Percentiles rank a stretch among this genome's conserved stretches.
Conservation (phyloP, 2,888 invertebrate genomes). For the Rhagium mordax region DNA sequence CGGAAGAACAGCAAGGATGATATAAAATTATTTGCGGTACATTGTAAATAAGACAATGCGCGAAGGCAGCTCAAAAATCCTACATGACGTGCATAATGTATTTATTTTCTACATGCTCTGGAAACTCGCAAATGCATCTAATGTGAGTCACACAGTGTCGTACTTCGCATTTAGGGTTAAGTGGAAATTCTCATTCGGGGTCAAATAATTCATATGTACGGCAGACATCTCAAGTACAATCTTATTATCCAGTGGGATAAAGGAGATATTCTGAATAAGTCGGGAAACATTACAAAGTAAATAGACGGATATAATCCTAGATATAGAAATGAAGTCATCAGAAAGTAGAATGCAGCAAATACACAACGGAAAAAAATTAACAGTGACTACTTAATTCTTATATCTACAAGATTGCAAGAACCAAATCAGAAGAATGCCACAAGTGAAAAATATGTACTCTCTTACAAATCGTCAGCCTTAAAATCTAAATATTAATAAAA, state of each 20-base stretch:
- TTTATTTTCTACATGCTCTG: background rate
- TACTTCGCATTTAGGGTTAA: background rate
- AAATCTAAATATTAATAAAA: too few species aligned
- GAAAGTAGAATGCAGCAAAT: too few species aligned
- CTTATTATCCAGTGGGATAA: background rate
- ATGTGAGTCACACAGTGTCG: background rate
- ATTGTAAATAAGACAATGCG: conserved; percentile 38
- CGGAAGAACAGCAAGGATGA: conserved; percentile 34
- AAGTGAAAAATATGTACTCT: too few species aligned
- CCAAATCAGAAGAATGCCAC: too few species aligned
- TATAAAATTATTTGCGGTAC: conserved; percentile 38
- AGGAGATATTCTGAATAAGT: background rate
- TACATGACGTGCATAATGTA: conserved; percentile 16
- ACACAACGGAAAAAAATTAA: too few species aligned
- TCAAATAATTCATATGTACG: background rate
- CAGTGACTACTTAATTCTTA: too few species aligned
- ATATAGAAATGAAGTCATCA: too few species aligned
- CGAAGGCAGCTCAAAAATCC: conserved; percentile 22
- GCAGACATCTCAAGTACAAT: background rate
- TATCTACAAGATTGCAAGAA: too few species aligned
- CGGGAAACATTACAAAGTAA: too few species aligned
- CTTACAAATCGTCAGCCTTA: too few species aligned
- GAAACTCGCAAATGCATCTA: conserved; percentile 1
- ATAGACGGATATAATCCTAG: too few species aligned
- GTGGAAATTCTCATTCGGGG: background rate